Evolutionary conservation across 1,140 invertebrate genomes (phyloP).

Genomic region (Acromyrmex echinatior): DNA sequence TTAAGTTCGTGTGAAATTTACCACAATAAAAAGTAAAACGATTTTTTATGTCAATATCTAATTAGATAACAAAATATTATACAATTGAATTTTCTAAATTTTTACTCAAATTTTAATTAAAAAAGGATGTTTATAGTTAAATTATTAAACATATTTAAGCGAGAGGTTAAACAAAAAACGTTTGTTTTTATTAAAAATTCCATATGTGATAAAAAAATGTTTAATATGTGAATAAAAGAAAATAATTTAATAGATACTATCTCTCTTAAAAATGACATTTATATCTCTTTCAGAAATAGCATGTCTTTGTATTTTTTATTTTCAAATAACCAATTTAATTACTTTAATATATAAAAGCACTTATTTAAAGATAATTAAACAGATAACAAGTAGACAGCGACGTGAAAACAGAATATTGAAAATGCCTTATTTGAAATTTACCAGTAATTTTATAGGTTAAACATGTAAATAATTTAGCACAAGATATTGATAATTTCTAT

Average conservation of each 20-base stretch:
- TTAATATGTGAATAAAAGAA: background rate
- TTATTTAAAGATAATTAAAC: background rate
- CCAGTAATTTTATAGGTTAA: background rate
- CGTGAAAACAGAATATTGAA: background rate
- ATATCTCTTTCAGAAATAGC: background rate
- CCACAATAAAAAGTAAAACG: background rate
- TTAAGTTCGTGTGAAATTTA: background rate
- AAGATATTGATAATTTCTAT: slow-evolving; percentile 45
- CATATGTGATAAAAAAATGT: background rate
- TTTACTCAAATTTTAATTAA: background rate
- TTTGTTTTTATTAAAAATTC: background rate
- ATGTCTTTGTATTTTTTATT: background rate
- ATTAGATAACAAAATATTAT: slow-evolving; percentile 21
- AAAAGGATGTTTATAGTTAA: background rate
- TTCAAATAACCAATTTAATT: background rate
- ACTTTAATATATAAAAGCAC: background rate
- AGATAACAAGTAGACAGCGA: background rate
- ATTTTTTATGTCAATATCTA: background rate
- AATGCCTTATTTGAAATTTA: background rate
- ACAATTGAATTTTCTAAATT: slow-evolving; percentile 11
- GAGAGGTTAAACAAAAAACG: background rate
- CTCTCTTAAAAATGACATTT: slow-evolving; percentile 2
- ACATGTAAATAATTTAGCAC: slow-evolving; percentile 40
- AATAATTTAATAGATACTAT: slow-evolving; percentile 13
- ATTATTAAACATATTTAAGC: background rate